Evolutionary conservation across 1,140 invertebrate species (phyloP).

Genomic region (Gonioctena quinquepunctata): DNA sequence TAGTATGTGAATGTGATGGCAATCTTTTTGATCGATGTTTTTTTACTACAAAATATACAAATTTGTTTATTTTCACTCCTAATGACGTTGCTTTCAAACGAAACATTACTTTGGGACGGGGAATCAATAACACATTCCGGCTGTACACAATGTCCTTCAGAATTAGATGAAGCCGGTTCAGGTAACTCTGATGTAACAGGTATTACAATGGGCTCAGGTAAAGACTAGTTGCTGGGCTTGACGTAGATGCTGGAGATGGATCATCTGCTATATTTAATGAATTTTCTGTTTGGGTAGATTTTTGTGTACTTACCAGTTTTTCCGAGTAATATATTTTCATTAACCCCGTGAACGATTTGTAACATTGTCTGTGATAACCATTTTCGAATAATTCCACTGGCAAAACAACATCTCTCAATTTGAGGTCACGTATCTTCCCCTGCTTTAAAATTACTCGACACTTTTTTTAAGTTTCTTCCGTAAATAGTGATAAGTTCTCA

Average conservation of each 20-base stretch:
- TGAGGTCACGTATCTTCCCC: slow-evolving; percentile 14
- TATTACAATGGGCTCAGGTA: neutral
- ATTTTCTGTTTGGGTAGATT: slow-evolving; percentile 6
- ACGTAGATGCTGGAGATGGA: neutral
- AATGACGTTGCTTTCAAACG: neutral
- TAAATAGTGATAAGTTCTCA: neutral
- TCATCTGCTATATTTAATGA: neutral
- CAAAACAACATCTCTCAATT: slow-evolving; percentile 18
- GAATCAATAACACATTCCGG: neutral
- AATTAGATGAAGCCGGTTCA: neutral
- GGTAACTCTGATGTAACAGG: neutral
- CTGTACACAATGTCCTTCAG: neutral
- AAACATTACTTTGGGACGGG: neutral
- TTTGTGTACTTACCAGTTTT: too few species aligned
- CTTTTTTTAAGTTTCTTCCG: neutral
- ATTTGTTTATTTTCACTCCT: neutral
- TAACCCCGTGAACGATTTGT: slow-evolving; percentile 12
- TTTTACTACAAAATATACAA: slow-evolving; percentile 27
- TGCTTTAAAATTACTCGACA: slow-evolving; percentile 2
- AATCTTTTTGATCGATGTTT: slow-evolving; percentile 29
- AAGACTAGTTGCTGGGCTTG: neutral
- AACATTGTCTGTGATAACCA: slow-evolving; percentile 27
- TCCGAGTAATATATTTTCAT: neutral
- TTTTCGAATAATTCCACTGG: slow-evolving; percentile 12
- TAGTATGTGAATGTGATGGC: neutral